Conservation (phyloP, 2,797 vertebrate genomes). For the Pachyuromys duprasi region DNA sequence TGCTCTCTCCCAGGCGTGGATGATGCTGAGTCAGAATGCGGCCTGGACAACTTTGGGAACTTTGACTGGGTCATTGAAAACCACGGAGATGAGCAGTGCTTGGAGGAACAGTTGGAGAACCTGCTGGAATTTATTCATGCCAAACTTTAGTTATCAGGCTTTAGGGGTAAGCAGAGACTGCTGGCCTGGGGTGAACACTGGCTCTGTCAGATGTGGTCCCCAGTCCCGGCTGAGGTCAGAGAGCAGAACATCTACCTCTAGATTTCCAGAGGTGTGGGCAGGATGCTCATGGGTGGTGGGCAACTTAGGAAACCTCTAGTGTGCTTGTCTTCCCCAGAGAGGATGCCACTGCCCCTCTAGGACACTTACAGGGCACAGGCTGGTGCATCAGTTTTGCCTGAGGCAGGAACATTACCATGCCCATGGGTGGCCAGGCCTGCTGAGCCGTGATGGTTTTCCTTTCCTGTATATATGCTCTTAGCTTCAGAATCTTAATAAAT, state of each 20-base stretch:
- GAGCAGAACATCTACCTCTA: neutral
- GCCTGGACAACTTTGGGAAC: conserved; percentile 90
- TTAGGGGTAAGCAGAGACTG: rapidly evolving
- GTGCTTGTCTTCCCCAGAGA: neutral
- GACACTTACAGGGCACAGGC: neutral
- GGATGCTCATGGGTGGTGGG: neutral
- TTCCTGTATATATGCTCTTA: neutral
- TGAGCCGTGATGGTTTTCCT: neutral
- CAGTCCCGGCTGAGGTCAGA: neutral
- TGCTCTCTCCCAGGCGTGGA: conserved; percentile 90
- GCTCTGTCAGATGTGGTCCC: neutral
- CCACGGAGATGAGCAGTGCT: conserved; percentile 81
- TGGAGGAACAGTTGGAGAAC: conserved; percentile 89
- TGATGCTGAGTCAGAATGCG: conserved; percentile 94
- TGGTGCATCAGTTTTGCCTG: neutral
- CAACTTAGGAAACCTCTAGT: neutral
- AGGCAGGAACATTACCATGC: neutral
- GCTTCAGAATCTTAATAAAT: neutral
- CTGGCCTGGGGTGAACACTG: neutral
- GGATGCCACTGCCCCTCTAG: neutral
- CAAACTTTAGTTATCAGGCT: conserved; percentile 26
- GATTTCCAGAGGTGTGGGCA: neutral
- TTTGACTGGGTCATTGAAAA: conserved; percentile 94
- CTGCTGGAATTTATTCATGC: conserved; percentile 79
- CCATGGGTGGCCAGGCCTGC: neutral